Conservation (phyloP, 2,113 vertebrate species). For the Numida meleagris region DNA sequence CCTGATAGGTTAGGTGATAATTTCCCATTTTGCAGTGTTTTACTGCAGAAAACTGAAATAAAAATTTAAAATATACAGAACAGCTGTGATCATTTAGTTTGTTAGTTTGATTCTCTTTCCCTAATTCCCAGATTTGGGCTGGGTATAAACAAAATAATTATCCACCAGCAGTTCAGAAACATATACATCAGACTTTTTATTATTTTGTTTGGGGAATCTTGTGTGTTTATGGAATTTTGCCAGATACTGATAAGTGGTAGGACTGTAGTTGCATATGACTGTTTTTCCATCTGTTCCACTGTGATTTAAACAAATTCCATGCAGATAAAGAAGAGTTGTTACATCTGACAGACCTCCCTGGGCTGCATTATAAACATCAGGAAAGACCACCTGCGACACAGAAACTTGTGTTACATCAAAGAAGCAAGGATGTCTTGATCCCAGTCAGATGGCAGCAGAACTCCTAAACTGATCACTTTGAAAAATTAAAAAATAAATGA, state of each 20-base stretch:
- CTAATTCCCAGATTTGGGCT: slow-evolving; percentile 11
- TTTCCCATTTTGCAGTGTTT: background rate
- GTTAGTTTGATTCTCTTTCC: slow-evolving; percentile 27
- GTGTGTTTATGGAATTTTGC: slow-evolving; percentile 19
- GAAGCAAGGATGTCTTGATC: background rate
- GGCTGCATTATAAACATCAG: slow-evolving; percentile 72
- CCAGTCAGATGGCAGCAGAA: slow-evolving; percentile 58
- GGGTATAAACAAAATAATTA: slow-evolving; percentile 37
- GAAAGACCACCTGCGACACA: slow-evolving; percentile 77
- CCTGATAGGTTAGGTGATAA: background rate
- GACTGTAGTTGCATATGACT: slow-evolving; percentile 17
- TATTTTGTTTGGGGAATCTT: background rate
- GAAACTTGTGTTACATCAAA: slow-evolving; percentile 76
- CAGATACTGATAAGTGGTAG: slow-evolving; percentile 56
- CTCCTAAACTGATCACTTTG: background rate
- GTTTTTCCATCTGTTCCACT: slow-evolving; percentile 75
- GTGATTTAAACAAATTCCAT: slow-evolving; percentile 76
- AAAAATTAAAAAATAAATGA: background rate
- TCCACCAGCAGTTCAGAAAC: slow-evolving; percentile 27
- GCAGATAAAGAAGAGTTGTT: slow-evolving; percentile 75
- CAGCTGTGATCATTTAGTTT: slow-evolving; percentile 38
- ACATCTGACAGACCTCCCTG: slow-evolving; percentile 72
- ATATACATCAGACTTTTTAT: background rate
- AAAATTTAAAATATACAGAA: background rate
- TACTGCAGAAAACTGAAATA: background rate